A percentile compares a stretch with the other conserved stretches of the same genome.
phyloP scores from a whole-genome alignment of 2,888 invertebrate species.

The Electrophaes corylata region DNA sequence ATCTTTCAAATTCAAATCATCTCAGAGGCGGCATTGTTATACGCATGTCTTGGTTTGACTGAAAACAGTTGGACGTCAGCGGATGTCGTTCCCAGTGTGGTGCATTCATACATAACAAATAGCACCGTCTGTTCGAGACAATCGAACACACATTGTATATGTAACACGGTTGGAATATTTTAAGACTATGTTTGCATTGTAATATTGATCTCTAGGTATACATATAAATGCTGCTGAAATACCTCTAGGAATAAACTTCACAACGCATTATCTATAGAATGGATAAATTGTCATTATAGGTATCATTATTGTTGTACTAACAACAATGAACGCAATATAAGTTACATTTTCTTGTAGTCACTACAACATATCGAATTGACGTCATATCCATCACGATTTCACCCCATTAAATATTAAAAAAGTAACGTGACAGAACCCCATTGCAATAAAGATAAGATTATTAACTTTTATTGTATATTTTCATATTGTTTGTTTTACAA shows the following conservation, averaged over 20 bases:
- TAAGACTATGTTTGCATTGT: conserved; percentile 45
- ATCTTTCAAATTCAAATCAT: conserved; percentile 63
- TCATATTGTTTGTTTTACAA: not conserved
- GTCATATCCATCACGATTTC: conserved; percentile 32
- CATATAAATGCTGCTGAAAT: conserved; percentile 35
- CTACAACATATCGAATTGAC: not conserved
- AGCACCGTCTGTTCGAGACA: conserved; percentile 61
- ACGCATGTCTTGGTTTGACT: conserved; percentile 63
- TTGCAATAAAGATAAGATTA: conserved; percentile 32
- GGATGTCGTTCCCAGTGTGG: conserved; percentile 64
- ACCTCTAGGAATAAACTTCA: conserved; percentile 31
- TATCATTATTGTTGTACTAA: conserved; percentile 6
- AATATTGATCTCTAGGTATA: conserved; percentile 31
- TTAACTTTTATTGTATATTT: conserved; percentile 3
- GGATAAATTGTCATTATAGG: not conserved
- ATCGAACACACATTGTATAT: conserved; percentile 62
- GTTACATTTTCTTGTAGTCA: not conserved
- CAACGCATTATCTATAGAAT: not conserved
- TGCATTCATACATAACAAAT: conserved; percentile 74
- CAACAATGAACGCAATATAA: not conserved
- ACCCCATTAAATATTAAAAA: conserved; percentile 42
- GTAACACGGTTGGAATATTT: conserved; percentile 61
- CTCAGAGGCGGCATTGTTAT: conserved; percentile 63
- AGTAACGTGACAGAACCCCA: conserved; percentile 14
- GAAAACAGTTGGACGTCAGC: conserved; percentile 75